phyloP scores from a whole-genome alignment of 2,113 vertebrate species.

The Baryphthengus martii region DNA sequence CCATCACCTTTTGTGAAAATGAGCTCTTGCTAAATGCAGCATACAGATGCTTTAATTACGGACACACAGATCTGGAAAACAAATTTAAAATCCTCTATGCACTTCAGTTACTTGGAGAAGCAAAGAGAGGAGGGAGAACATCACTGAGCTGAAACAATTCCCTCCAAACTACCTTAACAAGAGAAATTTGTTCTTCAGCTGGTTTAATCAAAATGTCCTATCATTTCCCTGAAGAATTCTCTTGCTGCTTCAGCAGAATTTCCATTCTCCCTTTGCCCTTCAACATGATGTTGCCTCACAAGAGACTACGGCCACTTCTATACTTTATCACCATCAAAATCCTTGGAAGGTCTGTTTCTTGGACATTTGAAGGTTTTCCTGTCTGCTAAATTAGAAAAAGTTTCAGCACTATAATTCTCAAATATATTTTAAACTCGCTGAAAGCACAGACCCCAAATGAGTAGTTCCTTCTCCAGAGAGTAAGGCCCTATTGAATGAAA shows the following conservation, averaged over 20 bases:
- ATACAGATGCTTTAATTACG: neutral
- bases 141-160: neutral
- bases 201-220: constrained; percentile 38
- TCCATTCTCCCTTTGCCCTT: constrained; percentile 42
- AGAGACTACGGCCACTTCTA: neutral
- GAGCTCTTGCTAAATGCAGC: neutral
- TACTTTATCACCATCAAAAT: constrained; percentile 11
- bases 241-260: constrained; percentile 42
- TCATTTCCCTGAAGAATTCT: constrained; percentile 20
- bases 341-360: neutral
- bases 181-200: neutral
- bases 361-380: neutral
- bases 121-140: neutral
- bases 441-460: neutral
- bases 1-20: neutral
- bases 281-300: neutral
- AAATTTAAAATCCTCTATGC: neutral
- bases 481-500: neutral
- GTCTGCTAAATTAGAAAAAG: neutral
- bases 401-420: neutral
- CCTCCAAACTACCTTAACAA: neutral
- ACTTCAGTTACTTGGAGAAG: neutral
- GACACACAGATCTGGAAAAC: neutral
- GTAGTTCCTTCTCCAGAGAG: neutral
- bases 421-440: neutral